Evolutionary conservation across 2,888 invertebrate genomes (phyloP).

Genomic region (Cylindroiulus punctatus): DNA sequence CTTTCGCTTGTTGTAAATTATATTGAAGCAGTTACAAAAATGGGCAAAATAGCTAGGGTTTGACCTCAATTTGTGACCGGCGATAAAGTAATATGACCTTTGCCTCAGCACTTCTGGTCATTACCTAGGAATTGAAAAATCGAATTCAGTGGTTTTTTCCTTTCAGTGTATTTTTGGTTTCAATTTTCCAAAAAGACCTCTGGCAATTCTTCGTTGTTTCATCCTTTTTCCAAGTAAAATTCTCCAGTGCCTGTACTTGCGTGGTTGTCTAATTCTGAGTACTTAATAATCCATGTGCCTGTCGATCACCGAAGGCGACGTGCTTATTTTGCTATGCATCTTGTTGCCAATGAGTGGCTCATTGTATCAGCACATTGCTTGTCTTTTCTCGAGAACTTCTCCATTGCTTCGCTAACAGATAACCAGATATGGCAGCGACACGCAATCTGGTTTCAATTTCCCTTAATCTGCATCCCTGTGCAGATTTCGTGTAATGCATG

Average conservation of each 20-base stretch:
- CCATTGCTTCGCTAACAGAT: neutral
- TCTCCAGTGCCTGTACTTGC: neutral
- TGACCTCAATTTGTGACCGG: neutral
- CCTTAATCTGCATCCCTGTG: neutral
- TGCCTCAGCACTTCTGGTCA: neutral
- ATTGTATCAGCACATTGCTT: neutral
- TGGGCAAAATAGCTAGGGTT: neutral
- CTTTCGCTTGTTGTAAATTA: too few relatives aligned
- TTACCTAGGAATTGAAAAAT: neutral
- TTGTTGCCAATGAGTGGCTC: neutral
- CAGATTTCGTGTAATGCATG: neutral
- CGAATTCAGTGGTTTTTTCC: neutral
- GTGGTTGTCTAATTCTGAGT: conserved; percentile 8
- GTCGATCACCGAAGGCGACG: neutral
- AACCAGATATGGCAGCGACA: neutral
- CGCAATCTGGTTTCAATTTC: neutral
- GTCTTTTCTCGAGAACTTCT: neutral
- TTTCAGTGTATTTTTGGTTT: neutral
- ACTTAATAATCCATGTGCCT: neutral
- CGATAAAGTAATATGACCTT: neutral
- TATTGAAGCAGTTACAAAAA: neutral
- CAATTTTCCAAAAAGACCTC: neutral
- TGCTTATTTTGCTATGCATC: neutral
- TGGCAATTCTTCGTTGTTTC: neutral
- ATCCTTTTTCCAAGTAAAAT: neutral